A percentile compares a stretch with the other conserved stretches of the same genome.
Conservation (phyloP, 2,113 vertebrate species). For the Grammomys surdaster region DNA sequence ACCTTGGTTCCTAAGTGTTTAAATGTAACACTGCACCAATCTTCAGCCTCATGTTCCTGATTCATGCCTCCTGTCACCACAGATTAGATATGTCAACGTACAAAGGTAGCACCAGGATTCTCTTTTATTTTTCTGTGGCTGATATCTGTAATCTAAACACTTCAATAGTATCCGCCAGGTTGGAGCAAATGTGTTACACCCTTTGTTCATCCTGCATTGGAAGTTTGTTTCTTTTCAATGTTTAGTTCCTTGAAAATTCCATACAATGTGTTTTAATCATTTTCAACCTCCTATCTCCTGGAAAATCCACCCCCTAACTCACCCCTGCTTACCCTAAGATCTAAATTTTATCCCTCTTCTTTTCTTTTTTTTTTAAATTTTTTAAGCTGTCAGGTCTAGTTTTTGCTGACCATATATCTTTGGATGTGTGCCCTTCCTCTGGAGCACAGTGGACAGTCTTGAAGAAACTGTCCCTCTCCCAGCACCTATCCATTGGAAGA, state of each 20-base stretch:
- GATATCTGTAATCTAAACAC: slow-evolving; percentile 80
- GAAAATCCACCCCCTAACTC: not conserved
- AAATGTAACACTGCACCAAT: slow-evolving; percentile 83
- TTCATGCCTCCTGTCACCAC: slow-evolving; percentile 82
- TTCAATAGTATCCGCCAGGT: slow-evolving; percentile 78
- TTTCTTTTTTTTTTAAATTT: not conserved
- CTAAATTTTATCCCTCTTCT: not conserved
- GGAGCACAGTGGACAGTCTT: not conserved
- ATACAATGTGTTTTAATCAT: not conserved
- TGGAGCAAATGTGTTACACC: slow-evolving; percentile 69
- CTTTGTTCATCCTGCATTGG: slow-evolving; percentile 41
- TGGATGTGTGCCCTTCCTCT: not conserved
- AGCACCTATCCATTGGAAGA: not conserved
- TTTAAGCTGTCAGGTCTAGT: not conserved
- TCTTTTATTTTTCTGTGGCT: slow-evolving; percentile 81
- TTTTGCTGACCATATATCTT: not conserved
- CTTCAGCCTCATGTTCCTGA: slow-evolving; percentile 81
- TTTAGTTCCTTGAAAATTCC: not conserved
- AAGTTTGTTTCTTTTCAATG: not conserved
- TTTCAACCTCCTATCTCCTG: not conserved
- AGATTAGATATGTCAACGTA: slow-evolving; percentile 85
- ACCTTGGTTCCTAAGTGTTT: slow-evolving; percentile 85
- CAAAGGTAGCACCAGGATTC: slow-evolving; percentile 82
- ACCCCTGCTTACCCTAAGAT: not conserved
- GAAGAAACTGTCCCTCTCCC: not conserved